phyloP scores from a whole-genome alignment of 2,113 vertebrate species.

The Hystrix brachyura region DNA sequence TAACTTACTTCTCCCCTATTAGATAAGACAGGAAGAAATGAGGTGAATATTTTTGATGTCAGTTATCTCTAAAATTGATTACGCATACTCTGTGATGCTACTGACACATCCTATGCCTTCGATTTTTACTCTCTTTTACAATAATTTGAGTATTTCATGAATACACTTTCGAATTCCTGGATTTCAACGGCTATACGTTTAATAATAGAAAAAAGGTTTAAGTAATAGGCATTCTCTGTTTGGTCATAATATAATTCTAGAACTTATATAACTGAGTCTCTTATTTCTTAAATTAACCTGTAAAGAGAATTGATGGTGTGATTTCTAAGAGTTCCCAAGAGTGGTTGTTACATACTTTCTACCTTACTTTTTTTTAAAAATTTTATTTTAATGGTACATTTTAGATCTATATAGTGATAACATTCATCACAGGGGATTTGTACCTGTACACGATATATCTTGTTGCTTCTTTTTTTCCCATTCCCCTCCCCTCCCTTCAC shows the following conservation, averaged over 20 bases:
- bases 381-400: too few relatives aligned
- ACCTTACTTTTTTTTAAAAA: neutral
- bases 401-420: too few relatives aligned
- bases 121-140: neutral
- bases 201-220: neutral
- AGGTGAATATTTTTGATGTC: neutral
- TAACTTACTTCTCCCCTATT: neutral
- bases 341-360: neutral
- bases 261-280: neutral
- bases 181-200: neutral
- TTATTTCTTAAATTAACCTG: neutral
- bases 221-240: neutral
- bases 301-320: neutral
- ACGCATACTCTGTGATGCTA: neutral
- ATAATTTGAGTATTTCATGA: neutral
- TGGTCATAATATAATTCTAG: neutral
- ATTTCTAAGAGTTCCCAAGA: neutral
- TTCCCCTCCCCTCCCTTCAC: too few relatives aligned
- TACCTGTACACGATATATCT: too few relatives aligned
- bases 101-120: neutral
- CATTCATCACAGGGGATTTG: too few relatives aligned
- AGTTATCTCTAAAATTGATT: neutral
- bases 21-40: fast-evolving
- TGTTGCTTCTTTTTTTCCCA: too few relatives aligned
- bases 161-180: neutral